Evolutionary conservation across 2,113 vertebrate genomes (phyloP), one percentile per base, ranked within the genome.

Genomic region (Osmerus eperlanus): DNA sequence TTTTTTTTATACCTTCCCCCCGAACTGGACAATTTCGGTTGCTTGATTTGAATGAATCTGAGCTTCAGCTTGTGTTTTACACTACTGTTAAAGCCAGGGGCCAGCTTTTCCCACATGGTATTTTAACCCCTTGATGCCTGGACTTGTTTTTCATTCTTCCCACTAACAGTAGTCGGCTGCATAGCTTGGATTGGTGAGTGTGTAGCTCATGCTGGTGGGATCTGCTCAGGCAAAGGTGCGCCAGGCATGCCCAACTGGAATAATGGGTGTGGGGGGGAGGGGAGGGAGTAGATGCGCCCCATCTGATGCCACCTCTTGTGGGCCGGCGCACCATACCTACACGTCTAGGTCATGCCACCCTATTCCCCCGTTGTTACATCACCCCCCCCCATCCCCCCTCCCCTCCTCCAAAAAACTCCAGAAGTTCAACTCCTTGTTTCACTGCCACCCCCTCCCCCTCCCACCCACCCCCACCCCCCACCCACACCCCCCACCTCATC

Each of bases 341-440:
- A 73, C 81, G 82, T 83, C 54, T 21, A 76, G 71, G 71, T 78
- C 85, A 86, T 74, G 74, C 71, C 67, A 73, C 61, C 77, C 71
- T 71, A 73, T 81, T 77, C 67, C 73, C 69, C 62, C 67, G 32
- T 66, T 71, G 77, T 86, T 81, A 84, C 78, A 82, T 83, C 80
- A 84, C 74, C 78, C 54, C 60, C 51, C 1, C 23, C 36, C 21
- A 21, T 16, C 8, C 2, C 41, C 41, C 41, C 9, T 11, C 9
- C 9, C 9, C 9, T 2, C 41, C 8, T 7, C 41, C 7, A 47
- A 47, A 14, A 47, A 47, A n/a, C 72, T 71, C 60, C 67, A 70
- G 68, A 84, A 75, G 41, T 53, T 72, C 77, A 82, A 41, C 78
- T 73, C 74, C 18, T 70, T 74, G 79, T 74, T 75, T 83, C 47